Percentiles rank a stretch among this genome's conserved stretches.
Evolutionary conservation across 2,797 vertebrate genomes (phyloP).

Genomic region (Anisognathus igniventris): DNA sequence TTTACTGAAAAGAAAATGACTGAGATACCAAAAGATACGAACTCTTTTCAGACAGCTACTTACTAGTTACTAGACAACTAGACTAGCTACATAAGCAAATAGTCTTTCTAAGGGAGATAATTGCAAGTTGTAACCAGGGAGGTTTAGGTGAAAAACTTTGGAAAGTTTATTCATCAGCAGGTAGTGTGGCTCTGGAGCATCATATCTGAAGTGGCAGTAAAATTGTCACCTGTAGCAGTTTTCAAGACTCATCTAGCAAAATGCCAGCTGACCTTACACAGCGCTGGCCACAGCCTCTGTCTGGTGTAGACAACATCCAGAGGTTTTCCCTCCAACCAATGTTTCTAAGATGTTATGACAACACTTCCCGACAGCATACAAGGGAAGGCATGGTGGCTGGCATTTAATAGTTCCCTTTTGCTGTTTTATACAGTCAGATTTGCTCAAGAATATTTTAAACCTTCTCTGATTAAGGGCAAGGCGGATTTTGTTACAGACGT

Average conservation of each 20-base stretch:
- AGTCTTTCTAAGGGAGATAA: not conserved
- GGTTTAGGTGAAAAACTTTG: not conserved
- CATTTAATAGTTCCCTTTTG: not conserved
- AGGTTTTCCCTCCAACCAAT: not conserved
- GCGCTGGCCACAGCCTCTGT: not conserved
- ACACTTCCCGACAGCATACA: not conserved
- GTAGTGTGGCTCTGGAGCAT: not conserved
- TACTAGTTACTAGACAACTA: not conserved
- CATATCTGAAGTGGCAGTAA: not conserved
- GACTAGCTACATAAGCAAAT: not conserved
- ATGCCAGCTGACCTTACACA: not conserved
- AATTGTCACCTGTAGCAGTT: not conserved
- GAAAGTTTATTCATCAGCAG: not conserved
- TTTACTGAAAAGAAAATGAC: not conserved
- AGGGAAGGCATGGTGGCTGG: not conserved
- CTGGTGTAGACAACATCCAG: not conserved
- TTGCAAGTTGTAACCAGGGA: not conserved
- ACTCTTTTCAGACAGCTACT: not conserved
- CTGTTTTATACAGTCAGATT: not conserved
- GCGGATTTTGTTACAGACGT: not conserved
- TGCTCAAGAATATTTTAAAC: not conserved
- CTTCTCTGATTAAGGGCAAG: not conserved
- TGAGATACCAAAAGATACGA: not conserved
- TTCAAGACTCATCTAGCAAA: not conserved
- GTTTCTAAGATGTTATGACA: not conserved